Base-by-base conservation (phyloP, 1,140 invertebrate species). In the Diachasma alloeum region DNA sequence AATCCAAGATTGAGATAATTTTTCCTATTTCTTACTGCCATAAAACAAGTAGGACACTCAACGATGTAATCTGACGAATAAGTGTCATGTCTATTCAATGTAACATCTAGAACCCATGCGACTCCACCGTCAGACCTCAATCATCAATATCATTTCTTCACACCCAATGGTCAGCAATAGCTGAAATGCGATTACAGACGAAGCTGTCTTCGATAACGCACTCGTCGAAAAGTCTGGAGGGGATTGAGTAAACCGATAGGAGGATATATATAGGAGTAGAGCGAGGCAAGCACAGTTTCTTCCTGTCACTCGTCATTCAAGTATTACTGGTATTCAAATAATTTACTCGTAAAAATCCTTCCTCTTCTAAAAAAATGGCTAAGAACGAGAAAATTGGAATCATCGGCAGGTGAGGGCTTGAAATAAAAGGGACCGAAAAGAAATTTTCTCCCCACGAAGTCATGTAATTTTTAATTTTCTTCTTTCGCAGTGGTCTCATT, bases 401-500 rank as follows among this genome's bases (percentile, higher is more conserved):
- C 71, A 87, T 93, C 56, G 92, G 92, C 83, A 93, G 92, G 92
- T 93, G 83, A 70, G 37, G 48, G 78, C 76, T 70, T 75, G 36
- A 76, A 71, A 63, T 75, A 72, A 66, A 31, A 3, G 31, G 6
- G 6, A 31, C 31, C 31, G 31, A 31, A 31, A 3, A 6, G 31
- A 6, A 31, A 31, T 31, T 31, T 31, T 6, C 6, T 6, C 31
- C 6, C 6, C 31, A 31, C 6, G 17, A 53, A 53, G 15, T 13
- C 48, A 53, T n/a, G 48, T 4, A 53, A 4, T 15, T 46, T 4
- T 53, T 53, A 44, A 77, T 53, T 78, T 77, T 73, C 89, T 76
- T 76, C 22, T 68, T 79, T 91, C 91, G 56, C 85, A 97, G 97
- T 88, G 97, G 97, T 4, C 89, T 98, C 22, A 98, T 99, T 79